Conservation (phyloP, 1,140 invertebrate species). For the Sarcophaga peregrina region DNA sequence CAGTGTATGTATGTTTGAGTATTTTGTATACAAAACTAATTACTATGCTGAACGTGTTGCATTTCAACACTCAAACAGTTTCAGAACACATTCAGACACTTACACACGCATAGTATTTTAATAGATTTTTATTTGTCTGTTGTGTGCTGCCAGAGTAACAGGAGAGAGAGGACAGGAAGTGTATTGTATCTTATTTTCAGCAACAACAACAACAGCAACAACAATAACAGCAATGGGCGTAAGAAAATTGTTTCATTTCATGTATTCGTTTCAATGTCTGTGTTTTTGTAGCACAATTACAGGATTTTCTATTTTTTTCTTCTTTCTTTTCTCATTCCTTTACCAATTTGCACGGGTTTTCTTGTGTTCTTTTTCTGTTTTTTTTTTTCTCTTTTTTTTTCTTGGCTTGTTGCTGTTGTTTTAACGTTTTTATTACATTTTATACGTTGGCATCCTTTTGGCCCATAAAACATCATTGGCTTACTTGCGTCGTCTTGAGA, state of each 20-base stretch:
- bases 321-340: not conserved
- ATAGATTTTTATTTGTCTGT: not conserved
- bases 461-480: constrained; percentile 29
- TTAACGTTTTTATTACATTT: not conserved
- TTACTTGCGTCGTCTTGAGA: not conserved
- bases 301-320: too few relatives aligned
- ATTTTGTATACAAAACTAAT: constrained; percentile 25
- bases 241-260: too few relatives aligned
- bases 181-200: not conserved
- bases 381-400: constrained; percentile 19
- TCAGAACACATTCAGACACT: not conserved
- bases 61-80: constrained; percentile 36
- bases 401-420: constrained; percentile 18
- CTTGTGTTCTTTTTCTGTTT: not conserved
- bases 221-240: too few relatives aligned
- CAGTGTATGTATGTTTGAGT: not conserved
- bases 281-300: too few relatives aligned
- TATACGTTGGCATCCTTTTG: not conserved
- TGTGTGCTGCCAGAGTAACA: not conserved
- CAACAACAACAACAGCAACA: too few relatives aligned
- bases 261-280: too few relatives aligned
- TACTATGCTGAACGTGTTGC: constrained; percentile 41
- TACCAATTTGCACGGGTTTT: not conserved
- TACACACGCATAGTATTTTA: not conserved
- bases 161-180: not conserved